phyloP scores from a whole-genome alignment of 92 coral and sea anemone genomes.

The Porites divaricata region DNA sequence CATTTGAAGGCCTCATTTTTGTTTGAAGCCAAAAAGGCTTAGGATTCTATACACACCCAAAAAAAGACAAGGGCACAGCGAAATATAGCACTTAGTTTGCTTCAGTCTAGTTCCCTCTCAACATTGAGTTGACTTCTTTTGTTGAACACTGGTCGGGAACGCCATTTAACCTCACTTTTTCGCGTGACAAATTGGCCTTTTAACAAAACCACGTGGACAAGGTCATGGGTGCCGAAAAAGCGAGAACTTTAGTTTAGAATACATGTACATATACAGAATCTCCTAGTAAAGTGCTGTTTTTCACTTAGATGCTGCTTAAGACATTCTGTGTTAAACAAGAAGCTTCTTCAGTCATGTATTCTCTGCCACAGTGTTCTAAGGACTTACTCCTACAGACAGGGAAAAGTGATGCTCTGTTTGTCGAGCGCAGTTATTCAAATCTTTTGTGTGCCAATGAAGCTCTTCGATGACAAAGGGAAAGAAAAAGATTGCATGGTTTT shows the following conservation, averaged over 20 bases:
- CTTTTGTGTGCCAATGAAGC: slow-evolving; percentile 14
- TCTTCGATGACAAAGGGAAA: background rate
- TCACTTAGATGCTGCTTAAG: too few relatives aligned
- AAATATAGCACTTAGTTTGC: background rate
- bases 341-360: too few relatives aligned
- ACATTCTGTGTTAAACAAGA: too few relatives aligned
- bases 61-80: background rate
- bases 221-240: background rate
- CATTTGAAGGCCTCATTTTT: background rate
- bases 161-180: background rate
- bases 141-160: background rate
- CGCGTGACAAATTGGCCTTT: slow-evolving; percentile 3
- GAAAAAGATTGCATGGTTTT: background rate
- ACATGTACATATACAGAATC: background rate
- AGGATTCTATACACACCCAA: background rate
- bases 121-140: background rate
- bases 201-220: slow-evolving; percentile 14
- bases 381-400: background rate
- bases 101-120: background rate
- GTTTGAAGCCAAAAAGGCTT: background rate
- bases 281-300: background rate
- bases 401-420: slow-evolving; percentile 22
- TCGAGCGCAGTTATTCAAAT: slow-evolving; percentile 20
- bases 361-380: background rate
- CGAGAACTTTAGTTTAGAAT: background rate